These are phyloP conservation scores for Crioceris asparagi DNA, from an alignment of 2,888 invertebrate species.

Conservation along the genomic window DNA sequence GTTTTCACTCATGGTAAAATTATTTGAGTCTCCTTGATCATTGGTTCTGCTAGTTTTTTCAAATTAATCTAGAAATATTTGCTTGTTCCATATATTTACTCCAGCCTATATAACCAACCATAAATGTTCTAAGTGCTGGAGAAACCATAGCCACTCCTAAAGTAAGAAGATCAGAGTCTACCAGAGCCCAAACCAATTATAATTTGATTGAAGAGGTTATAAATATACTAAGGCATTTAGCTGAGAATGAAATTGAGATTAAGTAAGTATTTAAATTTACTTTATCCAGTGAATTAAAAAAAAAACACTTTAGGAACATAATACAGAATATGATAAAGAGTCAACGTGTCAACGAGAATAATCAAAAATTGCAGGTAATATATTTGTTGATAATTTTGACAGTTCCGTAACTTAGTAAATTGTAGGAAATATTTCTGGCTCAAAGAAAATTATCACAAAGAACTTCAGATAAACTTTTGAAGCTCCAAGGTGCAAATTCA, in stretches of 20 bases:
- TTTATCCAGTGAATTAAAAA: neutral
- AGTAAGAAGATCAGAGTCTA: conserved; percentile 32
- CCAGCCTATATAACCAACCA: no score
- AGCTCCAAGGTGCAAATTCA: conserved; percentile 36
- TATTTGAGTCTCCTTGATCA: no score
- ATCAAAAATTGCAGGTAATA: no score
- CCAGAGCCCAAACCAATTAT: conserved; percentile 38
- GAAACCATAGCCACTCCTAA: conserved; percentile 34
- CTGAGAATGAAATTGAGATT: conserved; percentile 37
- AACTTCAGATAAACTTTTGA: conserved; percentile 34
- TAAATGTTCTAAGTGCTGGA: conserved; percentile 37
- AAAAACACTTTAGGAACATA: no score
- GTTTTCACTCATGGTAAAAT: no score
- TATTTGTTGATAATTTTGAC: no score
- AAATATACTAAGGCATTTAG: conserved; percentile 35
- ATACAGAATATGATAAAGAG: no score
- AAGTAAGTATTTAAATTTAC: no score
- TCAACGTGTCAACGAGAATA: no score
- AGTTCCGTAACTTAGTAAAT: conserved; percentile 4
- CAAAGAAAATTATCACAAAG: conserved; percentile 36
- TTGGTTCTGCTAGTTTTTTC: no score
- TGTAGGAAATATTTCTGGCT: conserved; percentile 33
- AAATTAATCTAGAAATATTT: no score
- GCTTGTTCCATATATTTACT: no score
- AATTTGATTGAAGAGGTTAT: conserved; percentile 42